Base-by-base conservation (phyloP, 2,888 invertebrate genomes). In the Sclerodermus sp. region DNA sequence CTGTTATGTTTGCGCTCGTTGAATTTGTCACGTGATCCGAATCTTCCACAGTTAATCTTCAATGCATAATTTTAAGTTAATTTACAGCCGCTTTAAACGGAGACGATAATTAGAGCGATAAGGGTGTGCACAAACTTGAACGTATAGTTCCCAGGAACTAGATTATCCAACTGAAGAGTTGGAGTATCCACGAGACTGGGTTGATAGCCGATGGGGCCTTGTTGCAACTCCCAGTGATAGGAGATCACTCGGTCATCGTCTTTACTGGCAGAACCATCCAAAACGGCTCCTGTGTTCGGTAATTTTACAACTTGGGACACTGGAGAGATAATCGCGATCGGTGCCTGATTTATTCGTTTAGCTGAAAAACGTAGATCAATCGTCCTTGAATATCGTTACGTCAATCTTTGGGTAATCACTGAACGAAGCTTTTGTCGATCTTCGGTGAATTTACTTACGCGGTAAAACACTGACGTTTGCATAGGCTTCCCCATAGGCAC, bases 201-300 rank as follows among this genome's bases (percentile, higher is more conserved):
- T 67, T 91, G 88, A 78, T 93, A 94, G 15, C 91, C 91, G 46
- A 85, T 80, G 0, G 96, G 96, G 0, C 93, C 93, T 48, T 89
- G 88, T 31, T 91, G 90, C 30, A 94, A 81, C 76, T 96, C 95
- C 96, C 96, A 97, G 71, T 91, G 91, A 87, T 92, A 96, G 0
- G 87, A 86, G 60, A 88, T 85, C 56, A 96, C 92, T 53, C 87
- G 87, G 70, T 91, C 91, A 70, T 96, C 95, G 63, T 91, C 90
- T 72, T 83, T 86, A 66, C 91, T 91, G 0, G 89, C 76, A 1
- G 84, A 84, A 37, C 87, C 96, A 77, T 96, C 96, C 23, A 97
- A 82, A 23, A 96, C 91, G 0, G 94, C 93, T 38, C 89, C 90
- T 0, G 90, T 90, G 64, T 93, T 96, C 0, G 96, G 95, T 59